Evolutionary conservation across 1,140 invertebrate species (phyloP).

Genomic region (Muscidifurax raptorellus): DNA sequence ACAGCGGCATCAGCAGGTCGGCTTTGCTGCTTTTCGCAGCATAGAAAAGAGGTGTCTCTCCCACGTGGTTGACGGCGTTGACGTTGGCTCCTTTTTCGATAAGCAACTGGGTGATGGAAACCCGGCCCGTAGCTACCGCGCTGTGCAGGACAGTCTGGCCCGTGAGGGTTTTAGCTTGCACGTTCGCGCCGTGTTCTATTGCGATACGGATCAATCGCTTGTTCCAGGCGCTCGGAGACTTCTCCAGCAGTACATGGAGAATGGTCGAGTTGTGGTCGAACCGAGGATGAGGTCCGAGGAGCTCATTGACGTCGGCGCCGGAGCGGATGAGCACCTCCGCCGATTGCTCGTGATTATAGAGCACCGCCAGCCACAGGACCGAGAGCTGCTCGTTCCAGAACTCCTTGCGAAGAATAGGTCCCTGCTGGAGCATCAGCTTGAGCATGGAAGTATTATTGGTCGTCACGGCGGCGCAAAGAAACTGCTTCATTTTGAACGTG

Average conservation of each 20-base stretch:
- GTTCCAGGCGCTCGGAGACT: background rate
- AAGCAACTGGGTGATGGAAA: no score
- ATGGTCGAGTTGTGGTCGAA: background rate
- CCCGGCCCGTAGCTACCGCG: no score
- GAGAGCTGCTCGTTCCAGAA: background rate
- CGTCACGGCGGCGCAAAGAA: background rate
- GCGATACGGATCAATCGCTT: background rate
- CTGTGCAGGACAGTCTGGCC: no score
- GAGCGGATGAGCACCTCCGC: background rate
- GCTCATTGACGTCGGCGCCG: background rate
- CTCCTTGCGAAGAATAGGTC: background rate
- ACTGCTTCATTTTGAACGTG: background rate
- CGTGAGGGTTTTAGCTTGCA: background rate
- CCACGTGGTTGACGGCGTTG: background rate
- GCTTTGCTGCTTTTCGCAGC: background rate
- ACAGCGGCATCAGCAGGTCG: no score
- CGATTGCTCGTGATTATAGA: background rate
- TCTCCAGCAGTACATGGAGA: background rate
- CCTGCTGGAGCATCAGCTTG: background rate
- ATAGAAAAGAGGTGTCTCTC: background rate
- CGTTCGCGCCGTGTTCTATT: background rate
- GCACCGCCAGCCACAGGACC: background rate
- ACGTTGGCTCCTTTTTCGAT: background rate
- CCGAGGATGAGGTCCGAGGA: background rate
- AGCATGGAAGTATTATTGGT: background rate